Conservation (phyloP, 2,797 vertebrate genomes). For the Avahi laniger region DNA sequence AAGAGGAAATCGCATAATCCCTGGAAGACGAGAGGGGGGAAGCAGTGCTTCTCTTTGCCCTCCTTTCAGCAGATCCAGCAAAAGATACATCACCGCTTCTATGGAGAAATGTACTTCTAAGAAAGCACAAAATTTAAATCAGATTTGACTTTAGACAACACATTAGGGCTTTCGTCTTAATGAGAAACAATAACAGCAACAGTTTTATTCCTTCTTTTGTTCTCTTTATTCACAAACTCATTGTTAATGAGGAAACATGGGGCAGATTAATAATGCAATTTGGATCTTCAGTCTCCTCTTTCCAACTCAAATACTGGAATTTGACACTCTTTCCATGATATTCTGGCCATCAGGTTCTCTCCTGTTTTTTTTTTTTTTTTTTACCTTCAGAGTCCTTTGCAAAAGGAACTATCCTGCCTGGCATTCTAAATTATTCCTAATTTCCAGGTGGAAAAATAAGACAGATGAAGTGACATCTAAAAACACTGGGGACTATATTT, state of each 20-base stretch:
- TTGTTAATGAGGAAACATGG: conserved; percentile 23
- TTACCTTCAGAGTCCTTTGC: not conserved
- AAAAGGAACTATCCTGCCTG: not conserved
- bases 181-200: not conserved
- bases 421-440: not conserved
- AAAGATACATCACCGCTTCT: not conserved
- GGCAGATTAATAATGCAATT: not conserved
- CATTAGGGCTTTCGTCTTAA: not conserved
- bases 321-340: not conserved
- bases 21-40: not conserved
- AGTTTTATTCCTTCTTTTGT: not conserved
- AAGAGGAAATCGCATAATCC: not conserved
- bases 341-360: not conserved
- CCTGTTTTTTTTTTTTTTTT: not conserved
- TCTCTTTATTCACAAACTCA: conserved; percentile 49
- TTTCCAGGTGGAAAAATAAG: conserved; percentile 5
- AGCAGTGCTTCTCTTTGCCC: not conserved
- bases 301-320: not conserved
- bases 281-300: not conserved
- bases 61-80: not conserved
- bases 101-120: not conserved
- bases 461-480: not conserved
- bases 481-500: not conserved
- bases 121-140: not conserved
- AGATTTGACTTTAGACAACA: not conserved